Evolutionary conservation across 2,888 invertebrate genomes (phyloP), one percentile per base, ranked within the genome.

Genomic region (Sipha maydis): DNA sequence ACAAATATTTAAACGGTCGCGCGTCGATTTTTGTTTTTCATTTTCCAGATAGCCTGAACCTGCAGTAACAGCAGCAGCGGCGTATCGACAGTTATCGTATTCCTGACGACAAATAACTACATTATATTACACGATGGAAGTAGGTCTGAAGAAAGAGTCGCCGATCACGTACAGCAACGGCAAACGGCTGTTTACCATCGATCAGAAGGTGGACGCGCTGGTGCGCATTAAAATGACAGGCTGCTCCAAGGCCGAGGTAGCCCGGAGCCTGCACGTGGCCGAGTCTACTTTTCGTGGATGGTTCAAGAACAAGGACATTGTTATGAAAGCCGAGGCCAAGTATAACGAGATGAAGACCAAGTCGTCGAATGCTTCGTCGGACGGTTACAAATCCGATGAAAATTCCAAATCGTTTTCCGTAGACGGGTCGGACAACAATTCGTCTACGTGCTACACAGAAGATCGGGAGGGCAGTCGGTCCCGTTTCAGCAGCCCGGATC

Each of bases 141-240:
- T 80, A 41, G 79, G 73, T 28, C 75, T 88, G 17, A 80, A 80
- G 28, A 88, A 82, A 11, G 88, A 88, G 38, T 80, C 88, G 48
- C 88, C 88, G 8, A 75, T 88, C 28, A 88, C 88, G 31, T 88
- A 88, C 88, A 88, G 88, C 75, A 88, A 88, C 80, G 88, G 88
- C 21, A 88, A 88, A n/a, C 88, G 88, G 25, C 80, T 88, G 80
- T 88, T 88, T 80, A 88, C 88, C 75, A 75, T 88, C 31, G 88
- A 88, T 61, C 88, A 88, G 80, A 88, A 88, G 61, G 88, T 88
- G 75, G 88, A 88, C 67, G 88, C 88, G 28, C n/a, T 88, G 80
- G 88, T 88, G 38, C 88, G 88, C 73, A 88, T 88, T 75, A 88
- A 88, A n/a, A 88, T 88, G 88, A 88, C 88, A 8, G 88, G 88